Base-by-base conservation (phyloP, 2,888 invertebrate species). In the Bombyx huttoni region DNA sequence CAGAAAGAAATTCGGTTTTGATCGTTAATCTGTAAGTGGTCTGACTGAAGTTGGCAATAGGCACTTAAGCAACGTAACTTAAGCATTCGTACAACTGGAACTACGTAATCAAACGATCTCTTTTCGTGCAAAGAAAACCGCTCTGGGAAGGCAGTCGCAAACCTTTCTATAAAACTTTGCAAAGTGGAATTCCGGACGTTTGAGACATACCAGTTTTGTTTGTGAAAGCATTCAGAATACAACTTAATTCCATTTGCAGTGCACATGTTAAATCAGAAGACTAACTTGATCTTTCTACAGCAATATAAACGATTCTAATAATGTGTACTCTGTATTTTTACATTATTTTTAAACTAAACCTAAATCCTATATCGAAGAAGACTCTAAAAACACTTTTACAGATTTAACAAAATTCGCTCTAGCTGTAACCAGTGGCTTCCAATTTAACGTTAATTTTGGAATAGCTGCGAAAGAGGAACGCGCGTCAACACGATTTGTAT, bases 401-500 rank as follows among this genome's bases (percentile, higher is more conserved):
- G 24, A 24, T 24, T 24, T 24, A 24, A 24, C 24, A 24, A 24
- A n/a, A 24, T 24, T 24, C 5, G 24, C 24, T 24, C 5, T 24
- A 1, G 24, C 24, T 24, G 24, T 24, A 24, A 24, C 24, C 24
- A 53, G 49, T 9, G 52, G 52, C 50, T 40, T 40, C 12, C 40
- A 24, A 24, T 40, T 3, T 40, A 10, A 10, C 12, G 9, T 8
- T 40, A 40, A 12, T 40, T 49, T 40, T 13, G 49, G 55, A 54
- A 56, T 54, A 9, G 53, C 53, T 46, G 49, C 5, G 40, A 40
- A 40, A 40, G 40, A 40, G 40, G 40, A 12, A 40, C 12, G 40
- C 12, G 40, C 59, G 64, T 64, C 67, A 62, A 61, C 65, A 62
- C 65, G 73, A 83, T 88, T 86, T 83, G 81, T 88, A 88, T 88